Conservation (phyloP, 2,797 vertebrate genomes). For the Cyclopterus lumpus region DNA sequence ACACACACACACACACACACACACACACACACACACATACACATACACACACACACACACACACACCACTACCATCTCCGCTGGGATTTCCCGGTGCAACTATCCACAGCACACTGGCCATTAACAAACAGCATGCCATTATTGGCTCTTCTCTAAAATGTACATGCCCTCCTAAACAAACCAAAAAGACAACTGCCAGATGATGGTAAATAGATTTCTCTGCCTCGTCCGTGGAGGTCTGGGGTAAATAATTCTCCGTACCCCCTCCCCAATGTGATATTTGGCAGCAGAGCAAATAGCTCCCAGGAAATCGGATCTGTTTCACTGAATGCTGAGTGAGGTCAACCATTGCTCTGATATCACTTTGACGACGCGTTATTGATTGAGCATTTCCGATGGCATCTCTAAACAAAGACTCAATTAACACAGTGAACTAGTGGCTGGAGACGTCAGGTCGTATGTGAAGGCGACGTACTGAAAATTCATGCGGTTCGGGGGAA, state of each 20-base stretch:
- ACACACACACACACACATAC: constrained; percentile 41
- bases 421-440: constrained; percentile 42
- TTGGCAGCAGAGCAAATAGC: constrained; percentile 56
- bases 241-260: constrained; percentile 63
- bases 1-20: constrained; percentile 24
- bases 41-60: constrained; percentile 30
- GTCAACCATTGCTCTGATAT: constrained; percentile 71
- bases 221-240: constrained; percentile 56
- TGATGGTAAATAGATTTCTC: constrained; percentile 72
- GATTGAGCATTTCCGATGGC: constrained; percentile 68
- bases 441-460: constrained; percentile 14
- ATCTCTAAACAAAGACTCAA: constrained; percentile 55
- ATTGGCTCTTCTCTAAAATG: constrained; percentile 69
- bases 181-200: constrained; percentile 63
- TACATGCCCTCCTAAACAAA: constrained; percentile 48
- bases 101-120: constrained; percentile 70
- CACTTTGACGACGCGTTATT: constrained; percentile 60
- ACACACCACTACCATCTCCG: constrained; percentile 42
- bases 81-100: constrained; percentile 77
- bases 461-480: constrained; percentile 25
- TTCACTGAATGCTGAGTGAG: constrained; percentile 65
- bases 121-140: constrained; percentile 79
- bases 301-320: constrained; percentile 72
- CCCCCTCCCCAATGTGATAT: constrained; percentile 42
- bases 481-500: neutral